Evolutionary conservation across 2,888 invertebrate species (phyloP), one percentile per base, ranked within the genome.

Genomic region (Noctua comes): DNA sequence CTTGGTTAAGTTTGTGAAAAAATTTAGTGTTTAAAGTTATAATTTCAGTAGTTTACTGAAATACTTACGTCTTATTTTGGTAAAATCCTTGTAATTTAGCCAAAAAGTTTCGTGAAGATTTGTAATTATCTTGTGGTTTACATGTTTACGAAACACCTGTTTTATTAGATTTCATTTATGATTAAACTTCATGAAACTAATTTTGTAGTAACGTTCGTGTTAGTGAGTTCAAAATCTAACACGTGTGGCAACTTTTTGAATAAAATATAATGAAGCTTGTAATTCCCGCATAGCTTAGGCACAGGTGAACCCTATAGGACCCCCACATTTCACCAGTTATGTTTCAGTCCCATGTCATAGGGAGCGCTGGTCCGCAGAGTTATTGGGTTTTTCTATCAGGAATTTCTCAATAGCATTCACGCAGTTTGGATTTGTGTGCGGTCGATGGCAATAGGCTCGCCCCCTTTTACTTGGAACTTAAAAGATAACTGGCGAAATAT

Each of bases 141-240:
- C 16, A n/a, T 43, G 62, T 69, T 80, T 51, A 62, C 10, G 40
- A 27, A 68, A 70, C 21, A 54, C 13, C 11, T 54, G 36, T 46
- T 71, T 43, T 71, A 54, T 10, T 54, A 46, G 8, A 36, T 71
- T 75, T 27, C 13, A 46, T 66, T 46, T 74, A 31, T 21, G 27
- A 31, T 0, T 18, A 36, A 59, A 57, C 13, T n/a, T 46, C 3
- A 43, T 46, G 1, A 11, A 27, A 46, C 3, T 31, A 65, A 43
- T 2, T 43, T 11, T 43, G 21, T 21, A 51, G 51, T 51, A 24
- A 51, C 51, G 51, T 51, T 31, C 31, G 31, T 21, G 18, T 48
- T 18, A 48, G 16, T 48, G 18, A 48, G 6, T 18, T 48, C 18
- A 48, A 6, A 18, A 18, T 16, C 46, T 46, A 16, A 46, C 0